Conservation (phyloP, 2,888 invertebrate genomes). For the Aleiodes testaceus region DNA sequence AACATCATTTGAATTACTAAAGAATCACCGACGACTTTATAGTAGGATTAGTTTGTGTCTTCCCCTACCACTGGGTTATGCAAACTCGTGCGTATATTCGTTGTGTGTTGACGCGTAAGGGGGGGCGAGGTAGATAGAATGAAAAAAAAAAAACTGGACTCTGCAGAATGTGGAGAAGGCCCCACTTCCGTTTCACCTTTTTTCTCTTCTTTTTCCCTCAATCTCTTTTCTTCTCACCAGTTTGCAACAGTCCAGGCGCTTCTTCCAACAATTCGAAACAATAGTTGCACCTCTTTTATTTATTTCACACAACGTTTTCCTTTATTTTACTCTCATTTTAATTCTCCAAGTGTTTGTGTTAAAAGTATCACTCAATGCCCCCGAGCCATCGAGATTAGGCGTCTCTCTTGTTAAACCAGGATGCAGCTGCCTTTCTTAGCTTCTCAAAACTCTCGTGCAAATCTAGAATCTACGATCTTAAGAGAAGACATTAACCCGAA, state of each 20-base stretch:
- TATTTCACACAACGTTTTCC: not conserved
- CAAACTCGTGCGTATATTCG: slow-evolving; percentile 24
- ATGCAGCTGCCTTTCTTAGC: slow-evolving; percentile 60
- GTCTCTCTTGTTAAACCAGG: slow-evolving; percentile 37
- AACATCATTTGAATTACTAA: slow-evolving; percentile 42
- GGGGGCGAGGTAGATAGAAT: slow-evolving; percentile 25
- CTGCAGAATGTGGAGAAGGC: slow-evolving; percentile 36
- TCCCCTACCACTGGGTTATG: slow-evolving; percentile 7
- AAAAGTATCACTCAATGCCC: slow-evolving; percentile 56
- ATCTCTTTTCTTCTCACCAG: not conserved
- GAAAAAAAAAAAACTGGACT: slow-evolving; percentile 44
- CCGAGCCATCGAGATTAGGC: slow-evolving; percentile 48
- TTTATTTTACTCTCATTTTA: not conserved
- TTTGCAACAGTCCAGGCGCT: slow-evolving; percentile 12
- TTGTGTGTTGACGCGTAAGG: slow-evolving; percentile 50
- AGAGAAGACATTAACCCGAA: not conserved
- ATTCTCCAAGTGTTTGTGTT: slow-evolving; percentile 55
- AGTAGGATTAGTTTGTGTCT: slow-evolving; percentile 43
- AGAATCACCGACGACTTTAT: slow-evolving; percentile 46
- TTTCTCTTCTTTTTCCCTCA: slow-evolving; percentile 1
- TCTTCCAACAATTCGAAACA: slow-evolving; percentile 28
- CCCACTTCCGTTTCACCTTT: slow-evolving; percentile 31
- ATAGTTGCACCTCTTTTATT: not conserved
- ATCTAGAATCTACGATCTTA: slow-evolving; percentile 7
- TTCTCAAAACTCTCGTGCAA: not conserved